phyloP scores from a whole-genome alignment of 1,140 invertebrate species.

The Drosophila sucinea region DNA sequence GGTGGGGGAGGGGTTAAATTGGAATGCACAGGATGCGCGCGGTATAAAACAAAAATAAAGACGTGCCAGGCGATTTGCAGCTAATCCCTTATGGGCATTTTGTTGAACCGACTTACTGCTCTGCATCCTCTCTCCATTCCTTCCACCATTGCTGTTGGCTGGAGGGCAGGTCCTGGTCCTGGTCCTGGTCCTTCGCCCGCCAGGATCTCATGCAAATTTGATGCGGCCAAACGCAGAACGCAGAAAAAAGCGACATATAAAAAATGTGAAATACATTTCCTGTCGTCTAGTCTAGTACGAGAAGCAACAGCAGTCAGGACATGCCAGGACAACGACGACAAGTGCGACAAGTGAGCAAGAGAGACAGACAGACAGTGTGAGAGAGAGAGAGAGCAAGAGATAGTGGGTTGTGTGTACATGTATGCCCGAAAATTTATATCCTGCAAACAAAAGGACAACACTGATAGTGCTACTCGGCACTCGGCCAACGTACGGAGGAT shows the following conservation, averaged over 20 bases:
- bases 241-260: constrained; percentile 70
- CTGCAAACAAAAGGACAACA: constrained; percentile 15
- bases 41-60: constrained; percentile 23
- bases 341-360: constrained; percentile 73
- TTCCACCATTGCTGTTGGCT: neutral
- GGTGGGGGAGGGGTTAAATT: neutral
- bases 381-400: neutral
- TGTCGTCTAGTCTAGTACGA: constrained; percentile 71
- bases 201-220: constrained; percentile 74
- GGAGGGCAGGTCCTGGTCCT: neutral
- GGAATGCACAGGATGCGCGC: neutral
- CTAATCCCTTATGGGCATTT: constrained; percentile 83
- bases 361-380: constrained; percentile 36
- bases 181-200: constrained; percentile 34
- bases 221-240: constrained; percentile 40
- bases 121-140: neutral
- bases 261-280: constrained; percentile 82
- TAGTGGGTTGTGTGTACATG: neutral
- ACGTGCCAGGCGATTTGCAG: constrained; percentile 72
- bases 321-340: constrained; percentile 63
- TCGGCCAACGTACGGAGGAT: constrained; percentile 1
- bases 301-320: constrained; percentile 29
- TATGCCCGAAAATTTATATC: constrained; percentile 16
- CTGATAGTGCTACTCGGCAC: constrained; percentile 16
- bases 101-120: constrained; percentile 39